Base-by-base conservation (phyloP, 1,140 invertebrate genomes). In the Manduca sexta region DNA sequence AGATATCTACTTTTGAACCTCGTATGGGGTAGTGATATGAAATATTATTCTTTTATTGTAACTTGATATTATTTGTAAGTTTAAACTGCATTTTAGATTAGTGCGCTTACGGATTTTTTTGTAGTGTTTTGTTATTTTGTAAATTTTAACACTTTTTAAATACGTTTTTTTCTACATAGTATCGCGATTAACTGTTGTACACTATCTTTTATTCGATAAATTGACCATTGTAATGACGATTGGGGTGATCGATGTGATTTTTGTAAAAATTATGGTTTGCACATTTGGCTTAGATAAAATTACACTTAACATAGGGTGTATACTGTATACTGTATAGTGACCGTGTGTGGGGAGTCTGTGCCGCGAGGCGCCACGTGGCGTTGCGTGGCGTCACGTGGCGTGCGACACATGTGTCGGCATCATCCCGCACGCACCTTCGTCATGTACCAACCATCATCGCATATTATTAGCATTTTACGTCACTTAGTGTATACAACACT, bases 111-210 rank as follows among this genome's bases (percentile, higher is more conserved):
- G 69, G 68, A 74, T 78, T 71, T 65, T 74, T 69, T 81, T 67
- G 64, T 76, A 64, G 65, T 73, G 64, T 69, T 71, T 81, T 84
- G 76, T 84, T 84, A 79, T 71, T 69, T 66, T 80, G 74, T 83
- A 82, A 77, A 81, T 71, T 75, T 79, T 80, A 81, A 82, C 77
- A 74, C 60, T 68, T 64, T 55, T 59, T 65, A 64, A 64, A 71
- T 67, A 65, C 69, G 77, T 71, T 66, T 67, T 70, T 74, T 67
- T 65, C 63, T 61, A 68, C 69, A 52, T 74, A 74, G 60, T 74
- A 61, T 63, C 71, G 69, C 70, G 70, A 76, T 77, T 81, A 79
- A 81, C 68, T 65, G 69, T 61, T 60, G n/a, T n/a, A n/a, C n/a
- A n/a, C 4, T 44, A 17, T 60, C 64, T 65, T 69, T 63, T 61